These are phyloP conservation scores for Ammodytes marinus DNA, from an alignment of 2,113 vertebrate genomes.

Conservation along the genomic window DNA sequence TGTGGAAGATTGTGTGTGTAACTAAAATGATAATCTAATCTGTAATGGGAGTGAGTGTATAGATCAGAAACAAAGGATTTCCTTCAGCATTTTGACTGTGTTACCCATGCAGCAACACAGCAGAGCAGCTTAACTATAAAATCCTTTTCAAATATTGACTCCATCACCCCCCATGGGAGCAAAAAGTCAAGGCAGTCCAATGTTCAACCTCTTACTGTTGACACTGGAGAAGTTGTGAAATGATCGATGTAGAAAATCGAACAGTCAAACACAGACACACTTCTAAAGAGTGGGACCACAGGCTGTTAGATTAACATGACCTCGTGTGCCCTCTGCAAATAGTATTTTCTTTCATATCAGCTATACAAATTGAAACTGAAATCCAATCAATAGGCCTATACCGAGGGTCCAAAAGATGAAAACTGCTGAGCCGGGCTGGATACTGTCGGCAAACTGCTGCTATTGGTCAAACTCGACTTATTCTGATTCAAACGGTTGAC, in stretches of 20 bases:
- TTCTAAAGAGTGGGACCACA: neutral
- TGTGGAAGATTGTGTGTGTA: constrained; percentile 17
- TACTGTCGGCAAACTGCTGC: neutral
- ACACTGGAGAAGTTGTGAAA: constrained; percentile 12
- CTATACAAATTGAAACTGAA: constrained; percentile 26
- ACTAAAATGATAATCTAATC: neutral
- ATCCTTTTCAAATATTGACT: neutral
- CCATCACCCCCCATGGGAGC: neutral
- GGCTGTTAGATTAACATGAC: constrained; percentile 26
- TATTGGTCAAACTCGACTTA: neutral
- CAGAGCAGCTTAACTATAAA: neutral
- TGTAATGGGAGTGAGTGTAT: neutral
- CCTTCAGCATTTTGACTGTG: neutral
- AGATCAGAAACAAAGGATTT: neutral
- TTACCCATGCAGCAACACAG: neutral
- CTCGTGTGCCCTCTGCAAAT: neutral
- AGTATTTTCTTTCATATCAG: neutral
- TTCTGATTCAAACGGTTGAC: constrained; percentile 33
- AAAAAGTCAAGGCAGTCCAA: neutral
- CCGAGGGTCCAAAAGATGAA: neutral
- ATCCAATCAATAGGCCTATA: constrained; percentile 6
- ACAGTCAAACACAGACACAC: neutral
- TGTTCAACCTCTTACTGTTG: constrained; percentile 5
- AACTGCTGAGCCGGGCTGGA: constrained; percentile 32
- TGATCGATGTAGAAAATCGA: constrained; percentile 1